Evolutionary conservation across 2,888 invertebrate species (phyloP).

Genomic region (Drosophila eohydei): DNA sequence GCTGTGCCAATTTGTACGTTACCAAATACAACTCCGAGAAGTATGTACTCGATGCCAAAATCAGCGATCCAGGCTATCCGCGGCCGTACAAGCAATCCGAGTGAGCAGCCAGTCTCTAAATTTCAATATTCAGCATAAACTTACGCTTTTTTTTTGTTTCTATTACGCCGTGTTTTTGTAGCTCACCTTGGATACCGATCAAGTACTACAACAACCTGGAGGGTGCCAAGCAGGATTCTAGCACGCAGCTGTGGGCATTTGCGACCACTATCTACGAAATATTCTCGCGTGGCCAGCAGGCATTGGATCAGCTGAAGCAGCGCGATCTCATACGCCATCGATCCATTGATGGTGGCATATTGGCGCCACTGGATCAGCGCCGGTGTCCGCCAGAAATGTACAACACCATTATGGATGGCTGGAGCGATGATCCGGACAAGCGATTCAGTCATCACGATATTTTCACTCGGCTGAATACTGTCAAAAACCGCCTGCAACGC

Average conservation of each 20-base stretch:
- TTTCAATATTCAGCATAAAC: neutral
- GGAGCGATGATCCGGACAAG: constrained; percentile 90
- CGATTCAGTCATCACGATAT: constrained; percentile 93
- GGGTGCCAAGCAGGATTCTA: constrained; percentile 88
- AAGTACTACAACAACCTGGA: constrained; percentile 91
- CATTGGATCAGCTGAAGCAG: constrained; percentile 82
- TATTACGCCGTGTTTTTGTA: constrained; percentile 77
- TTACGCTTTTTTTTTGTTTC: neutral
- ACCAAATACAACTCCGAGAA: constrained; percentile 88
- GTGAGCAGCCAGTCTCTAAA: constrained; percentile 38
- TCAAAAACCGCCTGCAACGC: constrained; percentile 62
- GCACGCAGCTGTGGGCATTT: constrained; percentile 96
- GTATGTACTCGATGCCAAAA: constrained; percentile 90
- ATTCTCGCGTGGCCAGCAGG: constrained; percentile 90
- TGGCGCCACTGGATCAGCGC: constrained; percentile 89
- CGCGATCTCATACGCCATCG: constrained; percentile 65
- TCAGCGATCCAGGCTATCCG: constrained; percentile 92
- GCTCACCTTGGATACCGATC: constrained; percentile 95
- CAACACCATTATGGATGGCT: constrained; percentile 91
- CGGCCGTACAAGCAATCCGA: constrained; percentile 85
- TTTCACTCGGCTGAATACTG: constrained; percentile 85
- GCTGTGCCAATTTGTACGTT: constrained; percentile 93
- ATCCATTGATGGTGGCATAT: constrained; percentile 86
- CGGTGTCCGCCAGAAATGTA: constrained; percentile 91
- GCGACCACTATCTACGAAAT: constrained; percentile 97